These are phyloP conservation scores for Hormaphis cornu DNA, from an alignment of 1,140 invertebrate genomes.

Conservation along the genomic window DNA sequence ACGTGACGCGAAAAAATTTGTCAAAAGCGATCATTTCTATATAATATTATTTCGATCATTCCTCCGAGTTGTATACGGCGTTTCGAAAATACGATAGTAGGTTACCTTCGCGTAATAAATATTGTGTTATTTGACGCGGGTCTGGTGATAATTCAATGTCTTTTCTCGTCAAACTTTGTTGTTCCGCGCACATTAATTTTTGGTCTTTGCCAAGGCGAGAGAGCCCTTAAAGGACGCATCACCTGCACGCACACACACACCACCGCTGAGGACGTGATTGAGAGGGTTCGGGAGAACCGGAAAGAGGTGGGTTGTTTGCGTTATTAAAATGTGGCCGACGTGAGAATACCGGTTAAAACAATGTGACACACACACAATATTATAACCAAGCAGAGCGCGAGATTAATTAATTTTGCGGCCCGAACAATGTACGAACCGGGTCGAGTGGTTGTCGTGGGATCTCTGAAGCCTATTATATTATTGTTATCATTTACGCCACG, in stretches of 20 bases:
- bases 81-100: too few relatives aligned
- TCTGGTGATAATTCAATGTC: not conserved
- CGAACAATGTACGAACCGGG: slow-evolving; percentile 21
- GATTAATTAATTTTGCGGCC: slow-evolving; percentile 30
- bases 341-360: slow-evolving; percentile 29
- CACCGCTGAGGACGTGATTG: not conserved
- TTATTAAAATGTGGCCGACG: slow-evolving; percentile 28
- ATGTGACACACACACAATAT: slow-evolving; percentile 30
- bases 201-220: not conserved
- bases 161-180: not conserved
- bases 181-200: not conserved
- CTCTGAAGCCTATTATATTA: slow-evolving; percentile 27
- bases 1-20: too few relatives aligned
- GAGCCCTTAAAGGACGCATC: not conserved
- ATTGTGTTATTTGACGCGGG: too few relatives aligned
- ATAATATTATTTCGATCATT: too few relatives aligned
- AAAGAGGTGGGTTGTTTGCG: slow-evolving; percentile 15
- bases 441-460: slow-evolving; percentile 27
- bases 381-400: slow-evolving; percentile 14
- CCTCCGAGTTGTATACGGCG: too few relatives aligned
- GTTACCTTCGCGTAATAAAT: too few relatives aligned
- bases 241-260: too few relatives aligned
- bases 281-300: not conserved
- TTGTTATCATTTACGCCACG: slow-evolving; percentile 27
- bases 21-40: too few relatives aligned